Evolutionary conservation across 2,113 vertebrate species (phyloP).

Genomic region (Ceratotherium simum): DNA sequence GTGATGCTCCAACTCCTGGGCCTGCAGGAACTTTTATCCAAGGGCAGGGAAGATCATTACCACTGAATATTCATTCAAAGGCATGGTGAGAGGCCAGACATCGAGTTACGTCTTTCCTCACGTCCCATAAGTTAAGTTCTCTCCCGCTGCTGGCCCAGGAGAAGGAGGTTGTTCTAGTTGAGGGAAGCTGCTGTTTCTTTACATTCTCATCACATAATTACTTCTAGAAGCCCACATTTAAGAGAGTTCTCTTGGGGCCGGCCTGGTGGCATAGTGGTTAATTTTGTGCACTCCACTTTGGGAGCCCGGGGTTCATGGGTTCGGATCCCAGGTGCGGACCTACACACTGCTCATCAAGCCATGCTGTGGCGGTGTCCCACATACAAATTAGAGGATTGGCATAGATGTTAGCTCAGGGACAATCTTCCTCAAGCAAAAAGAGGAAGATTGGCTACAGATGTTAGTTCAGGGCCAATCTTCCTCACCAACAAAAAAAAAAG

Average conservation of each 20-base stretch:
- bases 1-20: not conserved
- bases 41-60: not conserved
- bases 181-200: not conserved
- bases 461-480: too few relatives aligned
- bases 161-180: not conserved
- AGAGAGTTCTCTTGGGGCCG: not conserved
- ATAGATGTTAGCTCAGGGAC: too few relatives aligned
- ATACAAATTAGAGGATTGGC: too few relatives aligned
- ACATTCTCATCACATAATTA: not conserved
- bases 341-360: too few relatives aligned
- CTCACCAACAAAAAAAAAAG: too few relatives aligned
- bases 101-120: not conserved
- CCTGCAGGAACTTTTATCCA: not conserved
- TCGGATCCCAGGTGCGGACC: too few relatives aligned
- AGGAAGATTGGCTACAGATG: too few relatives aligned
- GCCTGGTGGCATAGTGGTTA: too few relatives aligned
- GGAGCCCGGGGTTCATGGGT: too few relatives aligned
- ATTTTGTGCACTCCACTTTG: too few relatives aligned
- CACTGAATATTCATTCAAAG: not conserved
- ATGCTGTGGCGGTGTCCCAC: too few relatives aligned
- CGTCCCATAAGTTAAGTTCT: not conserved
- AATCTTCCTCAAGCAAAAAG: too few relatives aligned
- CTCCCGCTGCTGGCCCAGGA: not conserved
- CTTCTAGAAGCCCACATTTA: not conserved
- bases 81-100: not conserved